Evolutionary conservation across 2,113 vertebrate species (phyloP).

Genomic region (Ciconia maguari): DNA sequence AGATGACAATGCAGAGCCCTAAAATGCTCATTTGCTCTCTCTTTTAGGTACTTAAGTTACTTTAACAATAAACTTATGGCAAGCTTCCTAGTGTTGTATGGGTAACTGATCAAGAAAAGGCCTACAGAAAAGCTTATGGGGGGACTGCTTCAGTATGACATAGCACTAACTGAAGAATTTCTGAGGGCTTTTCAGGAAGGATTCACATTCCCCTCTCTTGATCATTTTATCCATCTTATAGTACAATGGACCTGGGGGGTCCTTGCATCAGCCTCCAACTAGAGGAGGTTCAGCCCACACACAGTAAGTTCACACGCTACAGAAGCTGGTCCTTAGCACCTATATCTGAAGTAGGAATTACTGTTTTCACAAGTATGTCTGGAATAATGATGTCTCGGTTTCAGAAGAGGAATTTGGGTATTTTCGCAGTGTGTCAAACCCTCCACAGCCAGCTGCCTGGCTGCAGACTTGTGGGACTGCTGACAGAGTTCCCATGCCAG

Average conservation of each 20-base stretch:
- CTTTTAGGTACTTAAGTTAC: background rate
- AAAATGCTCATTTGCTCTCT: background rate
- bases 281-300: background rate
- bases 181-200: background rate
- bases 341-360: background rate
- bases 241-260: background rate
- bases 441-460: background rate
- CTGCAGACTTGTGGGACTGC: accelerated
- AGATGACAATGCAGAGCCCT: background rate
- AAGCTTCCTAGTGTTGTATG: background rate
- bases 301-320: background rate
- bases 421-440: background rate
- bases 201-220: background rate
- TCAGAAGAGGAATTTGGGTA: background rate
- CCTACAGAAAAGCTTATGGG: background rate
- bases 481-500: background rate
- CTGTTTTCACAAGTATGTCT: background rate
- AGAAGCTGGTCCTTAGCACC: background rate
- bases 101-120: background rate
- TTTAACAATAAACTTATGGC: background rate
- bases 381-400: background rate
- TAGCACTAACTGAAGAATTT: background rate
- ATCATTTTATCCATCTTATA: background rate
- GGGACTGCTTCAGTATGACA: background rate
- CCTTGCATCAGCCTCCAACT: background rate